phyloP scores from a whole-genome alignment of 1,140 invertebrate genomes.

The Euura saliciscinereae region DNA sequence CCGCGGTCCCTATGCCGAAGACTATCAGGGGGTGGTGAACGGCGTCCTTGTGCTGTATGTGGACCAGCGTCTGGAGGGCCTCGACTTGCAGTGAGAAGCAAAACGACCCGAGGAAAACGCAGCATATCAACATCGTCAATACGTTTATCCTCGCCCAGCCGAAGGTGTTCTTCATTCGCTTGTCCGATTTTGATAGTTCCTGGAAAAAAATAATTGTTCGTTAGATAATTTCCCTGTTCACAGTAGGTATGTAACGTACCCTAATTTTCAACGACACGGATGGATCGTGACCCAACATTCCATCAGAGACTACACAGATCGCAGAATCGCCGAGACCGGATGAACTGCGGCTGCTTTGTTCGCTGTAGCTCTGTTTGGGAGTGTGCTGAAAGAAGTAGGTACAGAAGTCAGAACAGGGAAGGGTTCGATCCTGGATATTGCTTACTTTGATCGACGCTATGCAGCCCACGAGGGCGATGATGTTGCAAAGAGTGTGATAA shows the following conservation, averaged over 20 bases:
- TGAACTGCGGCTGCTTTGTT: slow-evolving; percentile 17
- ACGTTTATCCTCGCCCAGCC: slow-evolving; percentile 91
- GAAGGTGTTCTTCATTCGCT: slow-evolving; percentile 83
- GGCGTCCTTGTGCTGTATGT: slow-evolving; percentile 78
- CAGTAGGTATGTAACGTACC: slow-evolving; percentile 28
- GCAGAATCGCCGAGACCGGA: slow-evolving; percentile 28
- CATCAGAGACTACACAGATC: slow-evolving; percentile 32
- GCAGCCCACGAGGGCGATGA: slow-evolving; percentile 74
- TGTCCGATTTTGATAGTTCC: slow-evolving; percentile 62
- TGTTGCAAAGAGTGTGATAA: slow-evolving; percentile 86
- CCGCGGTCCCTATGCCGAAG: slow-evolving; percentile 68
- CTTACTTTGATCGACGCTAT: slow-evolving; percentile 77
- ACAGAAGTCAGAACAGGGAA: neutral
- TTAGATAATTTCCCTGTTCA: slow-evolving; percentile 10
- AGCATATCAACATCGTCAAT: slow-evolving; percentile 79
- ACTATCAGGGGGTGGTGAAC: slow-evolving; percentile 71
- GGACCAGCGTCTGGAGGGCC: slow-evolving; percentile 77
- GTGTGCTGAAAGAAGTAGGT: slow-evolving; percentile 15
- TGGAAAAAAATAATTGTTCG: slow-evolving; percentile 19
- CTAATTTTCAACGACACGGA: slow-evolving; percentile 36
- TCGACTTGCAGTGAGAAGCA: slow-evolving; percentile 84
- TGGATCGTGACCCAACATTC: slow-evolving; percentile 29
- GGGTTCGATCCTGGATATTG: neutral
- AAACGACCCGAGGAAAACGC: slow-evolving; percentile 82
- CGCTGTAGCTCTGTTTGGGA: slow-evolving; percentile 23